Evolutionary conservation across 2,113 vertebrate genomes (phyloP).

Genomic region (Polyodon spathula): DNA sequence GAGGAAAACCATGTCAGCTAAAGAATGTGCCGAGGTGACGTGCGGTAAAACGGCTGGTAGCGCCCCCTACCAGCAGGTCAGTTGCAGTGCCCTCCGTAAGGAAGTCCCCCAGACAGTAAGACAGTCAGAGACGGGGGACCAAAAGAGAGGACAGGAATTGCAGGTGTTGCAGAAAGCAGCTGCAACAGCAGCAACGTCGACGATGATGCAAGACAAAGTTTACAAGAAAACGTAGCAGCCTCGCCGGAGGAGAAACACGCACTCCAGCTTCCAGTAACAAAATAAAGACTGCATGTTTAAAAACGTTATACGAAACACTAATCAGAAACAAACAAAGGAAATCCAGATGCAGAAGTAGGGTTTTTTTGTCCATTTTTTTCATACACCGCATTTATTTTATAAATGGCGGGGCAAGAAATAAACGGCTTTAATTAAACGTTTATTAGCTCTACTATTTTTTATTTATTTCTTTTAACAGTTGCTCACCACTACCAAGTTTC

Average conservation of each 20-base stretch:
- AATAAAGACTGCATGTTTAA: slow-evolving; percentile 45
- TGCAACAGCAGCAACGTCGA: slow-evolving; percentile 8
- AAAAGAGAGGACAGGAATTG: slow-evolving; percentile 45
- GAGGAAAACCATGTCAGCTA: slow-evolving; percentile 32
- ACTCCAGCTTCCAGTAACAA: slow-evolving; percentile 14
- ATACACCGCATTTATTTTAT: not conserved
- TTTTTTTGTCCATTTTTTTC: too few species aligned
- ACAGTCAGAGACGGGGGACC: slow-evolving; percentile 35
- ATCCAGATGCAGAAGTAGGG: too few species aligned
- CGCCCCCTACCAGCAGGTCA: slow-evolving; percentile 32
- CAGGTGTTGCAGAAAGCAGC: slow-evolving; percentile 24
- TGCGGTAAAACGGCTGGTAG: not conserved
- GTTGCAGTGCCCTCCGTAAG: slow-evolving; percentile 29
- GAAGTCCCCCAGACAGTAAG: slow-evolving; percentile 18
- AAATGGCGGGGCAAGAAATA: slow-evolving; percentile 32
- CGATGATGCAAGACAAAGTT: slow-evolving; percentile 49
- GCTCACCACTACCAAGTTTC: slow-evolving; percentile 10
- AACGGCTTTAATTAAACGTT: too few species aligned
- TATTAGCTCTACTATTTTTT: too few species aligned
- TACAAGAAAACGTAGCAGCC: slow-evolving; percentile 70
- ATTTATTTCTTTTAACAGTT: slow-evolving; percentile 12
- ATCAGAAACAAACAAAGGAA: too few species aligned
- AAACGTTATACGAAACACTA: not conserved
- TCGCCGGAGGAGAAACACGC: slow-evolving; percentile 10
- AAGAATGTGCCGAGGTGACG: slow-evolving; percentile 25